phyloP scores from a whole-genome alignment of 2,888 invertebrate genomes.

The Rambutsinella grinnellia region DNA sequence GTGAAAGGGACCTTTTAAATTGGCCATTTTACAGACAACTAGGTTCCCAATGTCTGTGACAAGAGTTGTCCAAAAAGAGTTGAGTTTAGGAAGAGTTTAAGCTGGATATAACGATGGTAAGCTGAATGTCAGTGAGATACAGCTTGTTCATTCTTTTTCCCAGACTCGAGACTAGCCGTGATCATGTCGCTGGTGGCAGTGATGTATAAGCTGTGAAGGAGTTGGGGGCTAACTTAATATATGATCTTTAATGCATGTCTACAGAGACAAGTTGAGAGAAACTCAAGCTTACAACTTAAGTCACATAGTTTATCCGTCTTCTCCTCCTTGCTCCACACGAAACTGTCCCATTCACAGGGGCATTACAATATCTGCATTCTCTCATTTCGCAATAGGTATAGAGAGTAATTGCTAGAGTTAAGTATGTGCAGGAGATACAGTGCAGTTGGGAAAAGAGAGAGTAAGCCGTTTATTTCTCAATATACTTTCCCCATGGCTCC shows the following conservation, averaged over 20 bases:
- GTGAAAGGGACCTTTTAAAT: neutral
- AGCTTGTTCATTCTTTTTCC: neutral
- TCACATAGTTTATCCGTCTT: slow-evolving; percentile 38
- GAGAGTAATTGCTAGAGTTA: too few species aligned
- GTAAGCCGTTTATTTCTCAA: too few species aligned
- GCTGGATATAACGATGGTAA: slow-evolving; percentile 22
- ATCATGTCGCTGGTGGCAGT: slow-evolving; percentile 23
- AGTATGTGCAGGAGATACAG: too few species aligned
- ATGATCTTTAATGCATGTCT: slow-evolving; percentile 45
- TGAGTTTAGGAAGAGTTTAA: slow-evolving; percentile 3
- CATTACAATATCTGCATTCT: too few species aligned
- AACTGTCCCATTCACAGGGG: too few species aligned
- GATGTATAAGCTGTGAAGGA: slow-evolving; percentile 32
- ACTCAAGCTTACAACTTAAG: slow-evolving; percentile 48
- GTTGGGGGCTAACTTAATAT: slow-evolving; percentile 30
- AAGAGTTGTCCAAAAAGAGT: neutral
- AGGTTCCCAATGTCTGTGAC: too few species aligned
- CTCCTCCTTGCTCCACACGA: neutral
- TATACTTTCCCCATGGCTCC: too few species aligned
- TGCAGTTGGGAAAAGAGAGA: too few species aligned
- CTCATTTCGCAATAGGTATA: too few species aligned
- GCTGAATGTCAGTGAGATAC: slow-evolving; percentile 9
- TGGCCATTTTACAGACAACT: too few species aligned
- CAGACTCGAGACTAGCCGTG: neutral
- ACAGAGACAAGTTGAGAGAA: slow-evolving; percentile 8